Evolutionary conservation across 2,888 invertebrate species (phyloP), one percentile per base, ranked within the genome.

Genomic region (Eurytoma californica): DNA sequence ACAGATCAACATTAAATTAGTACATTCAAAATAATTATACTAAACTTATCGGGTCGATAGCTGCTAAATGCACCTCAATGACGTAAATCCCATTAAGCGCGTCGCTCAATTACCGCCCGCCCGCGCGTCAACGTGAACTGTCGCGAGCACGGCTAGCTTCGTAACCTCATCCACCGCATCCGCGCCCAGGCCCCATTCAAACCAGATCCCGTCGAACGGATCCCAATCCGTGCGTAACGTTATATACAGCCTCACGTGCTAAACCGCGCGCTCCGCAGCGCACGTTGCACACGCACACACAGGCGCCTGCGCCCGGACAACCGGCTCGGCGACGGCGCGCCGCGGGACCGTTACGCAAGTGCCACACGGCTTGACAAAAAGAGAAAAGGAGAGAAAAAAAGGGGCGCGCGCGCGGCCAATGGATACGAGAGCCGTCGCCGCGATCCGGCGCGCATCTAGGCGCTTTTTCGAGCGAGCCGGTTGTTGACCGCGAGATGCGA

Each of bases 291-390:
- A 12, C 7, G 3, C 53, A 9, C 14, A 0, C 53, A 18, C 9
- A 5, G 51, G 13, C 28, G 47, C 28, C 0, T 30, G 51, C 53
- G 49, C 67, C 24, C 77, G 5, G 5, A 61, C 72, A 67, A 77
- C 77, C 72, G 47, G 9, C 24, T 18, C 39, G n/a, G 18, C 66
- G 12, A 5, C 67, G 68, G 30, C 66, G 75, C 69, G 51, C 66
- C 68, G 14, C 61, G 24, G 55, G 55, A 72, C 77, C 72, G 66
- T 72, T 67, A 77, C 61, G 70, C 70, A 72, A 66, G 70, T 66
- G 66, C 77, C 24, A 24, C 24, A 24, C 24, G 24, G 24, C 24
- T 24, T 24, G 18, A 39, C n/a, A 57, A 72, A 72, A n/a, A n/a
- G n/a, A n/a, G n/a, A n/a, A n/a, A n/a, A n/a, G n/a, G n/a, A n/a